A percentile compares a stretch with the other conserved stretches of the same genome.
Conservation (phyloP, 2,888 invertebrate genomes). For the Eustalomyia histrio region DNA sequence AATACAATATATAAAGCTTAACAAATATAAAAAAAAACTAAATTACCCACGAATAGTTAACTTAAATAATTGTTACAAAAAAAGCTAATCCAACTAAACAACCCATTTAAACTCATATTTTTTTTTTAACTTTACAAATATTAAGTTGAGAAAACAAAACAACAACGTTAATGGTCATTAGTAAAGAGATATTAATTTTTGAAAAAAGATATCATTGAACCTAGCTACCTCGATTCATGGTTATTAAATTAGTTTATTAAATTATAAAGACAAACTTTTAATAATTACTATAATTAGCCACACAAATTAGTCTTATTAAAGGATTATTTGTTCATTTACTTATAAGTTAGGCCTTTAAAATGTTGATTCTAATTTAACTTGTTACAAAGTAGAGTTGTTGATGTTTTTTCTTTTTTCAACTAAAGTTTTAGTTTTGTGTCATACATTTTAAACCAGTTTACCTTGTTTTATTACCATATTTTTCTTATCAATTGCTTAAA, state of each 20-base stretch:
- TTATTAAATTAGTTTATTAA: constrained; percentile 34
- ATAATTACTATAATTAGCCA: constrained; percentile 23
- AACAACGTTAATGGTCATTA: constrained; percentile 28
- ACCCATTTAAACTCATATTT: too few species aligned
- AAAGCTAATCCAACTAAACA: not conserved
- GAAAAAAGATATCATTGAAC: constrained; percentile 29
- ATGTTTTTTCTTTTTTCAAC: constrained; percentile 1
- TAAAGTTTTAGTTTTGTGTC: not conserved
- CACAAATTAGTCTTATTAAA: constrained; percentile 12
- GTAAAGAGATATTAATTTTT: not conserved
- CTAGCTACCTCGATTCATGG: constrained; percentile 9
- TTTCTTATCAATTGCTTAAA: not conserved
- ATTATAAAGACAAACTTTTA: constrained; percentile 11
- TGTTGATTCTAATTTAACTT: constrained; percentile 12
- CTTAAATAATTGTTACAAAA: constrained; percentile 6
- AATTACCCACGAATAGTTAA: constrained; percentile 16
- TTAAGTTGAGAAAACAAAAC: not conserved
- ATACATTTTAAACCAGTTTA: constrained; percentile 23
- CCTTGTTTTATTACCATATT: not conserved
- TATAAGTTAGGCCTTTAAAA: not conserved
- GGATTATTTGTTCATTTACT: constrained; percentile 7
- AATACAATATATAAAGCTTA: constrained; percentile 4
- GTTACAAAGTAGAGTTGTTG: constrained; percentile 5
- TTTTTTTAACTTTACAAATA: not conserved
- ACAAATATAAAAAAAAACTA: too few species aligned